Evolutionary conservation across 2,113 vertebrate species (phyloP).

Genomic region (Indicator indicator): DNA sequence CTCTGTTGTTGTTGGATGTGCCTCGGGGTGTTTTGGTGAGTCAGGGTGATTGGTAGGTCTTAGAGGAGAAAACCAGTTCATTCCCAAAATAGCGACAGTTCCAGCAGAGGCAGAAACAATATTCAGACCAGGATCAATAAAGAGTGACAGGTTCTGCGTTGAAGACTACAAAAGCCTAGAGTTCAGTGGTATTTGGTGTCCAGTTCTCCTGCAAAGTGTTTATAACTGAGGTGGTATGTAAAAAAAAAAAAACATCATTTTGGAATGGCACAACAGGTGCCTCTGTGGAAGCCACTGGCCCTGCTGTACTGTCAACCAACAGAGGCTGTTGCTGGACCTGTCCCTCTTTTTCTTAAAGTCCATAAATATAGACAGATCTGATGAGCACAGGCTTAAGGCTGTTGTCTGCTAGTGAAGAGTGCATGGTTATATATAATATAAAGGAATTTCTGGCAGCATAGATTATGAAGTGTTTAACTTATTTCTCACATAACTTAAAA

Average conservation of each 20-base stretch:
- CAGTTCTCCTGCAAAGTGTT: background rate
- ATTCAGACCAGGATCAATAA: background rate
- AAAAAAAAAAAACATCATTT: background rate
- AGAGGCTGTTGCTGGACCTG: background rate
- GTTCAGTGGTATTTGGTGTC: background rate
- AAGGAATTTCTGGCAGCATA: background rate
- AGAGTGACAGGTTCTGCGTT: background rate
- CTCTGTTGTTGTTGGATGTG: background rate
- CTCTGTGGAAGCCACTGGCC: background rate
- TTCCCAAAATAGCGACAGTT: background rate
- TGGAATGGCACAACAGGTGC: background rate
- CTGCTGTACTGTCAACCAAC: background rate
- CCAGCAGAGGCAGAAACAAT: background rate
- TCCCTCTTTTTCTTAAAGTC: background rate
- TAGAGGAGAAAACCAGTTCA: background rate
- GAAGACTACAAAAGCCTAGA: background rate
- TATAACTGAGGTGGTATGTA: background rate
- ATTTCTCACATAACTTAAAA: background rate
- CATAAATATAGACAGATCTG: background rate
- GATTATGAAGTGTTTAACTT: background rate
- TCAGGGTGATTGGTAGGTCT: background rate
- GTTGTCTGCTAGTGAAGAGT: background rate
- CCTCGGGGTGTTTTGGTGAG: background rate
- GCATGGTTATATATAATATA: background rate
- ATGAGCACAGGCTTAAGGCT: background rate